phyloP scores from a whole-genome alignment of 2,797 vertebrate species.

The Ispidina lecontei region DNA sequence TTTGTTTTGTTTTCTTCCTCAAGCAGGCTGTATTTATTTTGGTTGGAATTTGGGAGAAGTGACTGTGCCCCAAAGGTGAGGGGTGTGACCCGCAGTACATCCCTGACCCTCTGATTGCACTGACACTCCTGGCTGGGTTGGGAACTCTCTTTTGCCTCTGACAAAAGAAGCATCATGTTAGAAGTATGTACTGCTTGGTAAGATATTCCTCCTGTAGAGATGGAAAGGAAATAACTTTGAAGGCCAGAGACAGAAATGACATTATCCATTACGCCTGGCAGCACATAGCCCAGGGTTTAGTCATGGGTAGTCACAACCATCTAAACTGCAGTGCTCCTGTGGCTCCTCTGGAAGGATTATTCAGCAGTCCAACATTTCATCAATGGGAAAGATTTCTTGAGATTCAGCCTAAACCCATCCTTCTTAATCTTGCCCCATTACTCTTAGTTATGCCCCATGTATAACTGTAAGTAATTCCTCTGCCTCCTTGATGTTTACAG shows the following conservation, averaged over 20 bases:
- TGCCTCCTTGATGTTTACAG: slow-evolving; percentile 21
- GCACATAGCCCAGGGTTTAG: slow-evolving; percentile 30
- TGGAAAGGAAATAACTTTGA: slow-evolving; percentile 15
- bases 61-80: not conserved
- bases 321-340: not conserved
- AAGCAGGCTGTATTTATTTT: not conserved
- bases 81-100: not conserved
- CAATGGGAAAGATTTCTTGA: slow-evolving; percentile 17
- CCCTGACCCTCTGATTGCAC: not conserved
- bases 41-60: not conserved
- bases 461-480: slow-evolving; percentile 12
- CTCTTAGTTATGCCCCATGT: slow-evolving; percentile 1
- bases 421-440: slow-evolving; percentile 45
- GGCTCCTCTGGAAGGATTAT: slow-evolving; percentile 28
- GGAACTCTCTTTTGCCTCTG: not conserved
- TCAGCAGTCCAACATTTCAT: slow-evolving; percentile 1
- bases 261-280: not conserved
- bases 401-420: not conserved
- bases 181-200: not conserved
- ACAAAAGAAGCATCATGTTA: not conserved
- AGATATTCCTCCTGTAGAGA: slow-evolving; percentile 8
- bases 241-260: slow-evolving; percentile 11
- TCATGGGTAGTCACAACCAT: not conserved
- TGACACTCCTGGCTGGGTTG: not conserved
- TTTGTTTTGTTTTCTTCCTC: not conserved